Base-by-base conservation (phyloP, 2,888 invertebrate species). In the Mallateleia sp. region DNA sequence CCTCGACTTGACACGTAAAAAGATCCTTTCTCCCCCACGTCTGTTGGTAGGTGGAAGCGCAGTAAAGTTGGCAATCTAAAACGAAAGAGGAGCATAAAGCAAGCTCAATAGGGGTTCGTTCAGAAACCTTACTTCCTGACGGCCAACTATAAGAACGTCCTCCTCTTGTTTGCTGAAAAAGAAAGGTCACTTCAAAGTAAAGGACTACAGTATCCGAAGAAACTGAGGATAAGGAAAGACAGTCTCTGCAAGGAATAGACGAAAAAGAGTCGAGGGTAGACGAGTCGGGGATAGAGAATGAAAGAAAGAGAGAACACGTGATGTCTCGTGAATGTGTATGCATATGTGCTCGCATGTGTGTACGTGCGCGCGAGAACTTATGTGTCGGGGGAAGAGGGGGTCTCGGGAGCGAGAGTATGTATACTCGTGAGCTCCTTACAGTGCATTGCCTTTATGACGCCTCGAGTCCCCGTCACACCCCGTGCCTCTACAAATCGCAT, bases 391-490 rank as follows among this genome's bases (percentile, higher is more conserved):
- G 24, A 69, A 45, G 25, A 67, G 69, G 47, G 69, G 64, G 69
- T 50, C 50, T 20, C 45, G 72, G 78, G 60, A 64, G 85, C 85
- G 85, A 83, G 86, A 71, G 87, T 89, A 82, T 87, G 88, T 89
- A 90, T 89, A 90, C 91, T 92, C 92, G 93, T 94, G 94, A 94
- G 94, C 94, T 94, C 94, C 94, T 94, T 94, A 94, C 94, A 94
- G 94, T 95, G 94, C 94, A 95, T 95, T 95, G 94, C 93, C 94
- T 94, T 93, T 93, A 92, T 92, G 91, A 92, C 93, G 92, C 94
- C 92, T 93, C 90, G 85, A 88, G 90, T 92, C 92, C 93, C 93
- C 93, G 93, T 94, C 92, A 93, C 93, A 94, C 93, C 93, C 93
- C 93, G 92, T 92, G 91, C 92, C 92, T 90, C 92, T 92, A 91